Percentiles rank a stretch among this genome's conserved stretches.
phyloP scores from a whole-genome alignment of 2,797 vertebrate species.

The Cygnus olor region DNA sequence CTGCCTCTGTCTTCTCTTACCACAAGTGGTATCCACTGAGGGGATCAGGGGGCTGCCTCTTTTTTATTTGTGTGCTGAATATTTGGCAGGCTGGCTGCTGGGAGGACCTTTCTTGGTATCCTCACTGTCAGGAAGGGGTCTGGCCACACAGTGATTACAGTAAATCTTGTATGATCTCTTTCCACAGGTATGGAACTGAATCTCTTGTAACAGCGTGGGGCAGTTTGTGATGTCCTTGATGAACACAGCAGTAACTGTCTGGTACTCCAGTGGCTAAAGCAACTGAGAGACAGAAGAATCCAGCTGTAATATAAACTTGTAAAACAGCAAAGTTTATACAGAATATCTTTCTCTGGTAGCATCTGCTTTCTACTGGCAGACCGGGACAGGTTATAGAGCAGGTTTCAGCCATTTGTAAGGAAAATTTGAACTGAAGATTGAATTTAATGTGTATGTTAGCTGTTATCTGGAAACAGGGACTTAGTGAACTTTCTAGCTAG shows the following conservation, averaged over 20 bases:
- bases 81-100: not conserved
- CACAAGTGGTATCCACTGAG: not conserved
- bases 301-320: not conserved
- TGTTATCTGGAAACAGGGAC: not conserved
- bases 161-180: slow-evolving; percentile 20
- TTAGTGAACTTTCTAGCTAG: not conserved
- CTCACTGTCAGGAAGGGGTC: not conserved
- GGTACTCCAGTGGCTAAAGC: not conserved
- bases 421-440: slow-evolving; percentile 6
- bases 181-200: not conserved
- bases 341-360: not conserved
- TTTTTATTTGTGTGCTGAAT: not conserved
- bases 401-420: not conserved
- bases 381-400: not conserved
- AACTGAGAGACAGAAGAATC: not conserved
- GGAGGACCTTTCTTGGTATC: not conserved
- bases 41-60: not conserved
- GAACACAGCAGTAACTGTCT: not conserved
- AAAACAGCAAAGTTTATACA: not conserved
- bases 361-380: not conserved
- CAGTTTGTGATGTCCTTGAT: not conserved
- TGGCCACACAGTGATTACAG: not conserved
- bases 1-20: not conserved
- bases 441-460: not conserved
- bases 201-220: not conserved